Evolutionary conservation across 2,888 invertebrate genomes (phyloP).

Genomic region (Andrena bicolor): DNA sequence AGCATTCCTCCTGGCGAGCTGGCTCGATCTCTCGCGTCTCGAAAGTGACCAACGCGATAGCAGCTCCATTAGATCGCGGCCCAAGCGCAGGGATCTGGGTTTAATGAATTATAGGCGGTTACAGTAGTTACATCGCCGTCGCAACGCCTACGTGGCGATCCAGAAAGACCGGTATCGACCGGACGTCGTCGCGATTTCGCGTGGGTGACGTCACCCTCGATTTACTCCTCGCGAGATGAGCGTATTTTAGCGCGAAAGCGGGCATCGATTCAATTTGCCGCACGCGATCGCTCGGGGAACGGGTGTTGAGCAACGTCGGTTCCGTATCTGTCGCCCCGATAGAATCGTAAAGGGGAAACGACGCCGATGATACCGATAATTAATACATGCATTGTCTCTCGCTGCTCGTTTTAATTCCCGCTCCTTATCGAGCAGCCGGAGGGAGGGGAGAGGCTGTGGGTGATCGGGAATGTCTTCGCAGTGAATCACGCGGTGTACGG

Average conservation of each 20-base stretch:
- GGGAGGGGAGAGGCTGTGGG: slow-evolving; percentile 16
- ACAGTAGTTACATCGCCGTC: slow-evolving; percentile 63
- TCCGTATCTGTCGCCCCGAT: neutral
- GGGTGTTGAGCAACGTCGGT: slow-evolving; percentile 19
- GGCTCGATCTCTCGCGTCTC: slow-evolving; percentile 16
- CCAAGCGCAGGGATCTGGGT: slow-evolving; percentile 59
- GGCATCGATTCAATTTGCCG: slow-evolving; percentile 58
- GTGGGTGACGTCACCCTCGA: slow-evolving; percentile 52
- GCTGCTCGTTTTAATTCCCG: slow-evolving; percentile 34
- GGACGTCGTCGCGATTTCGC: slow-evolving; percentile 36
- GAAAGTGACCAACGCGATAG: slow-evolving; percentile 54
- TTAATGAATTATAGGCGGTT: slow-evolving; percentile 71
- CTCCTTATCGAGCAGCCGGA: slow-evolving; percentile 17
- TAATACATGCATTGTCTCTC: slow-evolving; percentile 49
- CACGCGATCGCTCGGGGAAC: slow-evolving; percentile 30
- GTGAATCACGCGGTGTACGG: slow-evolving; percentile 57
- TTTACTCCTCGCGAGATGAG: slow-evolving; percentile 42
- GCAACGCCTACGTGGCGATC: slow-evolving; percentile 54
- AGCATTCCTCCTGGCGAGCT: neutral
- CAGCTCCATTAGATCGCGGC: slow-evolving; percentile 57
- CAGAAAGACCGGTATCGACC: slow-evolving; percentile 48
- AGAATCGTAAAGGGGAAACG: slow-evolving; percentile 32
- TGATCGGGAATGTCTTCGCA: slow-evolving; percentile 52
- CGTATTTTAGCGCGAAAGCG: slow-evolving; percentile 33
- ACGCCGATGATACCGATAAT: slow-evolving; percentile 60